Evolutionary conservation across 2,888 invertebrate genomes (phyloP).

Genomic region (Standfussiana lucernea): DNA sequence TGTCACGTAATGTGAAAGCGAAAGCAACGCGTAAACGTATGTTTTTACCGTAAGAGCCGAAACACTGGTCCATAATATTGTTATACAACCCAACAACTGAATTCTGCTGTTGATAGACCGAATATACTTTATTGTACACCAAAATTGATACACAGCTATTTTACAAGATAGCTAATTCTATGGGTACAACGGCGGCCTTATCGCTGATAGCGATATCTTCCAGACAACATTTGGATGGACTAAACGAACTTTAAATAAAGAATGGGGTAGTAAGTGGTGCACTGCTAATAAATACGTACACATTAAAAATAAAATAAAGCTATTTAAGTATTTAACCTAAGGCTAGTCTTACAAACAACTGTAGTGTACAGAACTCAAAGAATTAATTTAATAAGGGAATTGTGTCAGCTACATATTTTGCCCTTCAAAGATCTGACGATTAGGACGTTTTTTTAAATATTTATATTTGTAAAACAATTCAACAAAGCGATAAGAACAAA

Average conservation of each 20-base stretch:
- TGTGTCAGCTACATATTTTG: not conserved
- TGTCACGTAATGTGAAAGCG: slow-evolving; percentile 57
- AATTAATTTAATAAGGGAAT: not conserved
- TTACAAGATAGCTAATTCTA: too few relatives aligned
- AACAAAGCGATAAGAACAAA: not conserved
- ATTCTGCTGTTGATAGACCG: not conserved
- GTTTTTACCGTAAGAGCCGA: slow-evolving; percentile 21
- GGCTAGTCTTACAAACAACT: too few relatives aligned
- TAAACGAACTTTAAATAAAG: too few relatives aligned
- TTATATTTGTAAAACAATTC: not conserved
- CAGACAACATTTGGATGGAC: too few relatives aligned
- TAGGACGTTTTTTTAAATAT: not conserved
- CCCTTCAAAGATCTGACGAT: not conserved
- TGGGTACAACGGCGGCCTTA: too few relatives aligned
- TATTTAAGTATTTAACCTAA: too few relatives aligned
- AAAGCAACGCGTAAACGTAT: slow-evolving; percentile 40
- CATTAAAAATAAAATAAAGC: too few relatives aligned
- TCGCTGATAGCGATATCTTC: too few relatives aligned
- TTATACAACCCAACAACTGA: not conserved
- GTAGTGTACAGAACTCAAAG: not conserved
- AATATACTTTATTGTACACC: too few relatives aligned
- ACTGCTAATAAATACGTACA: too few relatives aligned
- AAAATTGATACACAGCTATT: too few relatives aligned
- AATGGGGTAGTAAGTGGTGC: too few relatives aligned
- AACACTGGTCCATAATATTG: not conserved